These are phyloP conservation scores for Troides oblongomaculatus DNA, from an alignment of 2,888 invertebrate genomes.

Conservation along the genomic window DNA sequence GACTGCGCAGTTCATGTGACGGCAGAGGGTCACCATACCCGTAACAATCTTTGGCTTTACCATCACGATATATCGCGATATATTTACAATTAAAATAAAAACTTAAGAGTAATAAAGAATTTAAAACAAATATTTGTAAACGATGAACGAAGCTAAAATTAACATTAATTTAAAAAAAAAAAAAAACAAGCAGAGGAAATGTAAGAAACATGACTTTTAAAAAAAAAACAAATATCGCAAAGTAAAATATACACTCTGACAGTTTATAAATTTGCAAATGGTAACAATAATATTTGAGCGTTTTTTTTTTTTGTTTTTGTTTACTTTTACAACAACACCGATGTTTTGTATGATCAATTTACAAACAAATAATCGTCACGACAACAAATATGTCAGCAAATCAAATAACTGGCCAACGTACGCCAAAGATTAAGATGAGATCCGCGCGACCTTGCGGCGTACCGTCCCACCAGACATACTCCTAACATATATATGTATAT, in stretches of 20 bases:
- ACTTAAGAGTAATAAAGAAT: constrained; percentile 48
- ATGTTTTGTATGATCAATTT: neutral
- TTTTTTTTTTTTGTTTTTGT: neutral
- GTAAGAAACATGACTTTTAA: neutral
- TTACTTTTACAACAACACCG: constrained; percentile 1
- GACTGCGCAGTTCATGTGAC: constrained; percentile 68
- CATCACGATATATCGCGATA: constrained; percentile 79
- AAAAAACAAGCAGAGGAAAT: neutral
- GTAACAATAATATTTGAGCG: constrained; percentile 23
- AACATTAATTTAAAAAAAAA: constrained; percentile 1
- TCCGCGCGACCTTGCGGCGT: constrained; percentile 26
- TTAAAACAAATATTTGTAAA: constrained; percentile 44
- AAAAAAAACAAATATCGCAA: neutral
- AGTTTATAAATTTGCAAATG: constrained; percentile 4
- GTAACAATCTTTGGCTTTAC: constrained; percentile 81
- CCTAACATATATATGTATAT: constrained; percentile 1
- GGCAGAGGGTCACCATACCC: constrained; percentile 81
- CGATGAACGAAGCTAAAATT: constrained; percentile 42
- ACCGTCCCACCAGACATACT: constrained; percentile 27
- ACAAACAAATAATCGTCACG: constrained; percentile 18
- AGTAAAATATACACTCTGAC: neutral
- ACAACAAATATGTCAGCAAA: constrained; percentile 14
- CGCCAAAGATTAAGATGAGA: constrained; percentile 29
- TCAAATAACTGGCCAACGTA: constrained; percentile 22
- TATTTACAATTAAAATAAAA: constrained; percentile 59